Evolutionary conservation across 2,888 invertebrate genomes (phyloP).

Genomic region (Orthosia incerta): DNA sequence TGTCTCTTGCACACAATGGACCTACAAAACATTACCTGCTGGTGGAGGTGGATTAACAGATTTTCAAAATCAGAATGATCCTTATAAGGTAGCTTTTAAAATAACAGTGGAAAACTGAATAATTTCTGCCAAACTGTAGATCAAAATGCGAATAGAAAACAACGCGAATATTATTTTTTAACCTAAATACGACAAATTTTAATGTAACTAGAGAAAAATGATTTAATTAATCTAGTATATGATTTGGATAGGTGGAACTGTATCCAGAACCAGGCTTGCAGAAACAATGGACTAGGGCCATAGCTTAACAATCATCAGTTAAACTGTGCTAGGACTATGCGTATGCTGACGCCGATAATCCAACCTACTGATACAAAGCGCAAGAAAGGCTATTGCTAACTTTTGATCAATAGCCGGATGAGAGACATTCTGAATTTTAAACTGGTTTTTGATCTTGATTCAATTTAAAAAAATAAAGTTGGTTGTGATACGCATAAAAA

Average conservation of each 20-base stretch:
- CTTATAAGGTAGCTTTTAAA: not conserved
- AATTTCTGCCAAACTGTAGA: not conserved
- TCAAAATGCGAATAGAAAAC: not conserved
- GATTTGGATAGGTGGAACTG: not conserved
- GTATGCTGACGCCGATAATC: not conserved
- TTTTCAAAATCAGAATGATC: not conserved
- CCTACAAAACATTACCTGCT: not conserved
- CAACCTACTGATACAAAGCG: not conserved
- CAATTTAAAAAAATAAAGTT: constrained; percentile 1
- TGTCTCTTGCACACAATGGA: too few species aligned
- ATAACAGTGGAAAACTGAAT: not conserved
- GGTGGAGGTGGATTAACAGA: not conserved
- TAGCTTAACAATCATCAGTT: not conserved
- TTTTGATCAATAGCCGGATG: not conserved
- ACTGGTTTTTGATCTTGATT: not conserved
- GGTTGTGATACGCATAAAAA: not conserved
- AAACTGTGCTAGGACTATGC: too few species aligned
- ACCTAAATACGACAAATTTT: too few species aligned
- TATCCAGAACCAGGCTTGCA: not conserved
- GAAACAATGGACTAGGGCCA: not conserved
- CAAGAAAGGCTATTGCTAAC: not conserved
- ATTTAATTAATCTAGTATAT: not conserved
- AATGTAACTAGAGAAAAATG: too few species aligned
- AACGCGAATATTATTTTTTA: not conserved
- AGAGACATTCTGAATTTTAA: not conserved